These are phyloP conservation scores for Xylophagus ater DNA, from an alignment of 2,888 invertebrate genomes.

Conservation along the genomic window DNA sequence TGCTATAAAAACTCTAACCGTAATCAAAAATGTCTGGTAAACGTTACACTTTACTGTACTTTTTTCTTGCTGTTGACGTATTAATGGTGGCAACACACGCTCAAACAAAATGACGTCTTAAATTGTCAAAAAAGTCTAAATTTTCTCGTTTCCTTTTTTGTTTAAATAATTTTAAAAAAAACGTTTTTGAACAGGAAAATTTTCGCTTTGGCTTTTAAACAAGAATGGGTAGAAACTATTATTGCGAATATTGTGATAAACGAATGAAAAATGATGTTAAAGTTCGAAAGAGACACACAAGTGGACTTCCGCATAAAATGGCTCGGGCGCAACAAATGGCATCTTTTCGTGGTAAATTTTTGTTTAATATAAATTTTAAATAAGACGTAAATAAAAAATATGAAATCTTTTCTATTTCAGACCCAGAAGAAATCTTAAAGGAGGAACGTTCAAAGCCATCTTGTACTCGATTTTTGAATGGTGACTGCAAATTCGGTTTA, in stretches of 20 bases:
- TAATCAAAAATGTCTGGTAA: no score
- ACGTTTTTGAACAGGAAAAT: no score
- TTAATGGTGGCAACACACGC: no score
- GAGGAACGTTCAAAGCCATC: slow-evolving; percentile 21
- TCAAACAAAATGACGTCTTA: no score
- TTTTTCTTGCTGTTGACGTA: no score
- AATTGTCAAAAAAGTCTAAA: no score
- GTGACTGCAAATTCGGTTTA: slow-evolving; percentile 29
- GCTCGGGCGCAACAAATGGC: slow-evolving; percentile 27
- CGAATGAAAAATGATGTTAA: slow-evolving; percentile 34
- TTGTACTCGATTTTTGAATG: slow-evolving; percentile 25
- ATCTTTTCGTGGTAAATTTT: slow-evolving; percentile 17
- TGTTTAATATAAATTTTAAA: neutral
- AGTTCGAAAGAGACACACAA: slow-evolving; percentile 32
- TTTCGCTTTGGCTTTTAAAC: no score
- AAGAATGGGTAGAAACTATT: slow-evolving; percentile 33
- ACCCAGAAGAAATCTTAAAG: slow-evolving; percentile 16
- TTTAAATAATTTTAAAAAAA: no score
- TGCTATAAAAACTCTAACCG: no score
- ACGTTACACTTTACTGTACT: no score
- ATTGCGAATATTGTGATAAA: slow-evolving; percentile 36
- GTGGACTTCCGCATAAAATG: slow-evolving; percentile 30
- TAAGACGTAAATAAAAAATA: neutral
- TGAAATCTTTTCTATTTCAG: slow-evolving; percentile 11
- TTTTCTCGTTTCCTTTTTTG: no score